Evolutionary conservation across 2,797 vertebrate species (phyloP).

Genomic region (Varecia variegata): DNA sequence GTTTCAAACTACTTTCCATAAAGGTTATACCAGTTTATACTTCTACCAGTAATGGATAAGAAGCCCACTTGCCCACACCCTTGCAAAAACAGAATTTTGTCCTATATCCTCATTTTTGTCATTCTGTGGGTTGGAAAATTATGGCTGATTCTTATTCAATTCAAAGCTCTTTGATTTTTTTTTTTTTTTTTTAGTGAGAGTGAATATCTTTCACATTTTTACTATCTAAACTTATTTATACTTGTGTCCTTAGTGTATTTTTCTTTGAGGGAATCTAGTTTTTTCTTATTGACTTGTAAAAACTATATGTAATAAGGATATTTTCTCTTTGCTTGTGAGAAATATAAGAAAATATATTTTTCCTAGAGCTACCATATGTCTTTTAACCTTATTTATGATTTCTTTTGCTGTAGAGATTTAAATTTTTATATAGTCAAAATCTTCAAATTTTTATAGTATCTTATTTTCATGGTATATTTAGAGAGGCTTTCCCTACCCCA

Average conservation of each 20-base stretch:
- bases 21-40: neutral
- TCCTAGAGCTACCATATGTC: neutral
- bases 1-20: neutral
- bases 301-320: neutral
- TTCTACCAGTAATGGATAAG: neutral
- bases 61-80: neutral
- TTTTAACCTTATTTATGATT: constrained; percentile 40
- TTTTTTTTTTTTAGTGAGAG: neutral
- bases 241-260: neutral
- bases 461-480: constrained; percentile 45
- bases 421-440: neutral
- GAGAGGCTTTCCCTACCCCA: neutral
- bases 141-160: neutral
- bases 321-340: constrained; percentile 24
- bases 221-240: neutral
- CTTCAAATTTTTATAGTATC: neutral
- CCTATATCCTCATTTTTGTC: neutral
- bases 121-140: neutral
- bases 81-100: neutral
- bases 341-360: constrained; percentile 19
- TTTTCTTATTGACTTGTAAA: neutral
- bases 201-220: neutral
- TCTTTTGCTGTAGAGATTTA: constrained; percentile 16
- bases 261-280: neutral
- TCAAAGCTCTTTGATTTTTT: neutral